Evolutionary conservation across 2,113 vertebrate genomes (phyloP).

Genomic region (Acanthochromis polyacanthus): DNA sequence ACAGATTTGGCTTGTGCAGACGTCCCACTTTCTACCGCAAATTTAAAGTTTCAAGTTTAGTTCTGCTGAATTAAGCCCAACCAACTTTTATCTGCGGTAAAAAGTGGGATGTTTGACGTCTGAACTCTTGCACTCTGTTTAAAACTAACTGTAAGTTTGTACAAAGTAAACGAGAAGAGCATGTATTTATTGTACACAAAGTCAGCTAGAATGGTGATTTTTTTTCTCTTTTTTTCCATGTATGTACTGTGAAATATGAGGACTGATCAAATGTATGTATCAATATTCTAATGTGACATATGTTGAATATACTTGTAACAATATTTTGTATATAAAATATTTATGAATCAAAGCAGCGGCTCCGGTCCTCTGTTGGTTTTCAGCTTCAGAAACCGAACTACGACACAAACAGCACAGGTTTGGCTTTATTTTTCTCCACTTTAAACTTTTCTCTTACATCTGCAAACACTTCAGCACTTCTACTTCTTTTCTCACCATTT

Average conservation of each 20-base stretch:
- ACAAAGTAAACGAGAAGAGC: constrained; percentile 59
- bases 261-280: constrained; percentile 64
- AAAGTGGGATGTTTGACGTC: neutral
- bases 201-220: constrained; percentile 67
- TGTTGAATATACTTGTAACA: constrained; percentile 76
- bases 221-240: constrained; percentile 60
- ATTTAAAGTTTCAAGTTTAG: neutral
- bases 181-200: constrained; percentile 80
- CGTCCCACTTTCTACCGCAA: neutral
- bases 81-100: neutral
- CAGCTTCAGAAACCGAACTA: too few relatives aligned
- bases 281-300: constrained; percentile 68
- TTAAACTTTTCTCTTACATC: too few relatives aligned
- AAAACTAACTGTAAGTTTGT: constrained; percentile 59
- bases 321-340: constrained; percentile 85
- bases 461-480: too few relatives aligned
- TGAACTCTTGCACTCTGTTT: constrained; percentile 64
- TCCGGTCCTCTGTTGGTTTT: neutral
- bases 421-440: too few relatives aligned
- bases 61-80: neutral
- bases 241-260: constrained; percentile 75
- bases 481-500: too few relatives aligned
- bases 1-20: constrained; percentile 43
- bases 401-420: too few relatives aligned
- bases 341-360: constrained; percentile 63